phyloP scores from a whole-genome alignment of 2,113 vertebrate species.

The Melanotaenia duboulayi region DNA sequence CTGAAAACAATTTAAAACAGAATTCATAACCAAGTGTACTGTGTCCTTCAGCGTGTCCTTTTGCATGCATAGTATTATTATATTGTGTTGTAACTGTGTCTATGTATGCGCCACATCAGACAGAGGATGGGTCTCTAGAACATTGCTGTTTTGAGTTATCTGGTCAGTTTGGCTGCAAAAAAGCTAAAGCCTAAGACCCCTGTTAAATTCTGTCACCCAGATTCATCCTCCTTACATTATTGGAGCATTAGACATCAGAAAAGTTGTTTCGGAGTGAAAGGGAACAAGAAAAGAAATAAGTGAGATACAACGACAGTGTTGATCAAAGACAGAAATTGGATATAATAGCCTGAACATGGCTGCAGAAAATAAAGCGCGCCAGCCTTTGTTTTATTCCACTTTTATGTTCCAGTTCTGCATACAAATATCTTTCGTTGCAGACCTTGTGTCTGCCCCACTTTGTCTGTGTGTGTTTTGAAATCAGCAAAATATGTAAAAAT shows the following conservation, averaged over 20 bases:
- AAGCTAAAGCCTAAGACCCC: slow-evolving; percentile 45
- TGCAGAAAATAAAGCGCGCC: slow-evolving; percentile 25
- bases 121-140: not conserved
- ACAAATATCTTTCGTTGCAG: not conserved
- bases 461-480: no score
- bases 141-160: no score
- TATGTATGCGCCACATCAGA: not conserved
- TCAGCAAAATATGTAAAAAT: no score
- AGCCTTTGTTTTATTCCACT: slow-evolving; percentile 2
- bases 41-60: not conserved
- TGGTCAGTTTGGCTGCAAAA: not conserved
- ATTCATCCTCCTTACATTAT: slow-evolving; percentile 26
- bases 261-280: slow-evolving; percentile 46
- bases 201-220: slow-evolving; percentile 26
- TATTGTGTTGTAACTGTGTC: not conserved
- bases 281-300: slow-evolving; percentile 8
- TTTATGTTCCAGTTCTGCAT: slow-evolving; percentile 14
- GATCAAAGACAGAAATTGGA: slow-evolving; percentile 33
- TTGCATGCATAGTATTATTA: not conserved
- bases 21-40: not conserved
- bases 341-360: slow-evolving; percentile 26
- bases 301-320: slow-evolving; percentile 5
- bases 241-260: slow-evolving; percentile 38
- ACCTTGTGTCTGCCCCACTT: not conserved
- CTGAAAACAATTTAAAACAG: no score